Conservation (phyloP, 2,113 vertebrate genomes). For the Myiopsitta monachus region DNA sequence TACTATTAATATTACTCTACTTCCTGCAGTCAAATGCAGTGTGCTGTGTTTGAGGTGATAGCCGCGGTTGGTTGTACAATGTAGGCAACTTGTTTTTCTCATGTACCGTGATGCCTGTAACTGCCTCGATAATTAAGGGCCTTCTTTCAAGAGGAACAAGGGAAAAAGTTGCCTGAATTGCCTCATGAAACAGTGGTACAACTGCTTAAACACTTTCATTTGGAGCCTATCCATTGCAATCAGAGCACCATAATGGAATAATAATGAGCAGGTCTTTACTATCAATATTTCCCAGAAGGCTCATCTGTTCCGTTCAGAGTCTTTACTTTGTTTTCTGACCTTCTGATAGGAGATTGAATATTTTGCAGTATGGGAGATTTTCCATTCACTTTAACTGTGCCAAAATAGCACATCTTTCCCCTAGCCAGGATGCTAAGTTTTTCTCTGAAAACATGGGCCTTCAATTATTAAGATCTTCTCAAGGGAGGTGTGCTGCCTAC, state of each 20-base stretch:
- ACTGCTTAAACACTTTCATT: not conserved
- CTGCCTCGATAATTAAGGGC: not conserved
- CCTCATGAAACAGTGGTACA: not conserved
- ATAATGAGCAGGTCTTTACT: not conserved
- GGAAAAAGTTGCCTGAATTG: not conserved
- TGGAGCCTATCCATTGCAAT: not conserved
- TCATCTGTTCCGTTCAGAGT: not conserved
- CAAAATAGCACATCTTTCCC: not conserved
- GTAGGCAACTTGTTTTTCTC: not conserved
- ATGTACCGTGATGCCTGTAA: rapidly evolving
- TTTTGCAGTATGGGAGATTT: not conserved
- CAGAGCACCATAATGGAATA: not conserved
- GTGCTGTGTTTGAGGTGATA: not conserved
- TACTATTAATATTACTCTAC: not conserved
- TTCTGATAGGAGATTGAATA: not conserved
- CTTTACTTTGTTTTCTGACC: not conserved
- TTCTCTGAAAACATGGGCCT: not conserved
- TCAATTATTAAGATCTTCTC: not conserved
- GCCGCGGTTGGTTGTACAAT: not conserved
- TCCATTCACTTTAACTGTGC: not conserved
- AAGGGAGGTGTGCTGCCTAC: too few species aligned
- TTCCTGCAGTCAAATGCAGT: not conserved
- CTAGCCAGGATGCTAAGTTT: not conserved
- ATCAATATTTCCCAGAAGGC: not conserved
- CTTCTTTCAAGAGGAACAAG: not conserved